Evolutionary conservation across 2,797 vertebrate species (phyloP), one percentile per base, ranked within the genome.

Genomic region (Cygnus olor): DNA sequence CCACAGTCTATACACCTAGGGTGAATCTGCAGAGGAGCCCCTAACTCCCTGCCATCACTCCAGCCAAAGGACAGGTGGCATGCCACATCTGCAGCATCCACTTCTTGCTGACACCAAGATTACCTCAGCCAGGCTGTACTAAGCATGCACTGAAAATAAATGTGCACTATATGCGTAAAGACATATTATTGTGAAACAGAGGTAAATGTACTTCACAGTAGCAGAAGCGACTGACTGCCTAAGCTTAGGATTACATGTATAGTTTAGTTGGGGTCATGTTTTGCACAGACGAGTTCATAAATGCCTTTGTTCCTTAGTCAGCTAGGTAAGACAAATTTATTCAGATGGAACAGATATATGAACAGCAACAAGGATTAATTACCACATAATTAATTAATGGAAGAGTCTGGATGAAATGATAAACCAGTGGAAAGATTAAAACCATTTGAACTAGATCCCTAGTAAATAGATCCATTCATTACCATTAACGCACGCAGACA

Each of bases 301-400:
- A 78, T 45, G 42, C 40, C 65, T 92, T 65, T 71, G 38, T 54
- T 85, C 84, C 32, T 81, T 79, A 80, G 63, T 72, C 65, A 95
- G 36, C 45, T 51, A 47, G 45, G 40, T 42, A 81, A 81, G 87
- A 84, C 49, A 92, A 70, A 91, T 89, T 76, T 58, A 69, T 89
- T 91, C 76, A 76, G 77, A 92, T 65, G 38, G 68, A 92, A 83
- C 34, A 92, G 81, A 89, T 65, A 69, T 1, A 65, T 1, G 53
- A 89, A 77, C 25, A 80, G 85, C 66, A 88, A 79, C 38, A 44
- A 81, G 47, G 91, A 63, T 95, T 79, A 95, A 93, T 80, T 94
- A 88, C 73, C 91, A 79, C 89, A 70, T 94, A 93, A 92, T 49
- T 96, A 91, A 96, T 91, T 93, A 95, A 95, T 77, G 93, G 78